These are phyloP conservation scores for Ophion obscuratus DNA, from an alignment of 2,888 invertebrate genomes.

Conservation along the genomic window DNA sequence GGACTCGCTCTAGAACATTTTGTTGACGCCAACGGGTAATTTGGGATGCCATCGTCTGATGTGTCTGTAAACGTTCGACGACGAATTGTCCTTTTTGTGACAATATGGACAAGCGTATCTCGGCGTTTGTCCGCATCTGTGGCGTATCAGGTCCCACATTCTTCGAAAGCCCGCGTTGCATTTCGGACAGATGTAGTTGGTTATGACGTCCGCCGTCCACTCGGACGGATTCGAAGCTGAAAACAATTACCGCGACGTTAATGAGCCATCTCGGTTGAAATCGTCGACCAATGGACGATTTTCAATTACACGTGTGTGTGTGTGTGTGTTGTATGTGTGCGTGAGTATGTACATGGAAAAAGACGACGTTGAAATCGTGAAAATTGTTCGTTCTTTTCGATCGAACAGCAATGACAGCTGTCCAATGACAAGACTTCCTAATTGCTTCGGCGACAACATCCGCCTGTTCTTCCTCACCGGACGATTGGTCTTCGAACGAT, in stretches of 20 bases:
- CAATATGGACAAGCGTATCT: slow-evolving; percentile 84
- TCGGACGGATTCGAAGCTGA: slow-evolving; percentile 77
- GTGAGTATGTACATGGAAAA: background rate
- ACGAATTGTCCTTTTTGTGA: slow-evolving; percentile 82
- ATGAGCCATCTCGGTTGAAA: background rate
- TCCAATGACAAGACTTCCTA: too few species aligned
- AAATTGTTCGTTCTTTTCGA: too few species aligned
- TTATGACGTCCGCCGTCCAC: slow-evolving; percentile 59
- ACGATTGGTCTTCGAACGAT: background rate
- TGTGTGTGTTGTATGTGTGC: slow-evolving; percentile 1
- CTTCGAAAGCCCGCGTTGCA: slow-evolving; percentile 81
- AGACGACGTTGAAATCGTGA: too few species aligned
- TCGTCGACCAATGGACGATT: background rate
- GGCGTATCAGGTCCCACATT: slow-evolving; percentile 81
- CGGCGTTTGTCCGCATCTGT: slow-evolving; percentile 83
- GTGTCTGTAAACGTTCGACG: slow-evolving; percentile 82
- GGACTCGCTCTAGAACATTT: slow-evolving; percentile 74
- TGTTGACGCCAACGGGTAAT: slow-evolving; percentile 78
- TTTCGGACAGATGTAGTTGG: slow-evolving; percentile 78
- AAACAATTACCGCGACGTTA: slow-evolving; percentile 46
- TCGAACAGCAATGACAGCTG: too few species aligned
- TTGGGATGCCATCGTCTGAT: slow-evolving; percentile 82
- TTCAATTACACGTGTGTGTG: background rate
- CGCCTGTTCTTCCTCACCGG: background rate
- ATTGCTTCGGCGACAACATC: too few species aligned